Conservation (phyloP, 2,888 invertebrate species). For the Ornithoptera alexandrae region DNA sequence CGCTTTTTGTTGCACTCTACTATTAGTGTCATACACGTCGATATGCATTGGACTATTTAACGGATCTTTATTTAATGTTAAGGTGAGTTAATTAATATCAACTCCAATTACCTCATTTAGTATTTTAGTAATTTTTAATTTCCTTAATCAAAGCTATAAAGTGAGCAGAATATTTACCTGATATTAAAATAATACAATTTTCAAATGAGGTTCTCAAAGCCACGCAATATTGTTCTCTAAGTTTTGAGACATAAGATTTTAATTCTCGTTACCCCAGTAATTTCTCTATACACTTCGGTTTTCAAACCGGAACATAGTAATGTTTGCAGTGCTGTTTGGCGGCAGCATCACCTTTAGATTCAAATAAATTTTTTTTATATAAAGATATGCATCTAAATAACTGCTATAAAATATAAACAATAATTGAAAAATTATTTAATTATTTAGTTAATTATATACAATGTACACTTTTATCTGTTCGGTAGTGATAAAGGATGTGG, state of each 20-base stretch:
- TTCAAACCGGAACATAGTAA: too few species aligned
- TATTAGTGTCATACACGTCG: conserved; percentile 90
- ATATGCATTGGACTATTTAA: conserved; percentile 92
- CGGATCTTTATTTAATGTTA: conserved; percentile 89
- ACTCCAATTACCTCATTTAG: neutral
- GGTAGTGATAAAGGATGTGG: neutral
- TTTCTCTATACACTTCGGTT: too few species aligned
- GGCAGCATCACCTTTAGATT: too few species aligned
- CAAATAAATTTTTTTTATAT: neutral
- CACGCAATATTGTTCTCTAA: too few species aligned
- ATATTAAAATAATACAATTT: too few species aligned
- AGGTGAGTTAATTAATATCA: conserved; percentile 73
- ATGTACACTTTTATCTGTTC: too few species aligned
- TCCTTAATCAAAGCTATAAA: neutral
- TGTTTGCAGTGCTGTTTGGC: too few species aligned
- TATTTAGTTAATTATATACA: neutral
- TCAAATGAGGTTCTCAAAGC: too few species aligned
- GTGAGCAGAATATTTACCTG: too few species aligned
- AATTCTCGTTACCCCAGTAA: too few species aligned
- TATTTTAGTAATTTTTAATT: neutral
- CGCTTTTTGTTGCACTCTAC: conserved; percentile 85
- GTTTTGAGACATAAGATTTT: too few species aligned
- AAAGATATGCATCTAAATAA: neutral
- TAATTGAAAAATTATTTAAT: neutral
- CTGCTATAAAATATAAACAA: neutral